These are phyloP conservation scores for Festucalex cinctus DNA, from an alignment of 2,113 vertebrate genomes.

Conservation along the genomic window DNA sequence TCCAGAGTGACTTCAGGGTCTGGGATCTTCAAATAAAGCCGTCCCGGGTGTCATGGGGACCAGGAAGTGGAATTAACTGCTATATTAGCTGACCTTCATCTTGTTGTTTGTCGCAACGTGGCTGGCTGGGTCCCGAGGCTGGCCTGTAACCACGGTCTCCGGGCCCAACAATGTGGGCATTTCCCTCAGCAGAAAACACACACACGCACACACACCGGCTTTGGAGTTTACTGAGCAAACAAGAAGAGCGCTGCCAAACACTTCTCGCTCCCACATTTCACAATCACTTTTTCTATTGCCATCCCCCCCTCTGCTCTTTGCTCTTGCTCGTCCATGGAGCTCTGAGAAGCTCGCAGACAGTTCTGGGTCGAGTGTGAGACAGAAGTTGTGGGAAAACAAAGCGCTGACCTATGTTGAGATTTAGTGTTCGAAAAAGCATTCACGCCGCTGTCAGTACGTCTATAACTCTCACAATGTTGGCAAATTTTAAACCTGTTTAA, in stretches of 20 bases:
- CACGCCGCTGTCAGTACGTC: background rate
- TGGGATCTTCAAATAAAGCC: slow-evolving; percentile 99
- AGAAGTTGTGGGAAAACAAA: slow-evolving; percentile 41
- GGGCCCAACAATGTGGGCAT: slow-evolving; percentile 89
- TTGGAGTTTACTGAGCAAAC: slow-evolving; percentile 95
- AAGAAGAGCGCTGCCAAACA: slow-evolving; percentile 77
- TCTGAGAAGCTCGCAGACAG: slow-evolving; percentile 44
- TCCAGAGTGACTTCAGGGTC: slow-evolving; percentile 83
- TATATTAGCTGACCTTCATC: slow-evolving; percentile 97
- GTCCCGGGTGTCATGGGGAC: slow-evolving; percentile 93
- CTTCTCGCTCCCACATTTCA: slow-evolving; percentile 71
- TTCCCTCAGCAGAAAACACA: slow-evolving; percentile 81
- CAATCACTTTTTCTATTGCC: slow-evolving; percentile 66
- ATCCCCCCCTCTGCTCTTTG: slow-evolving; percentile 45
- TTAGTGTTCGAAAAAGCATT: slow-evolving; percentile 25
- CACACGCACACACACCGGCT: slow-evolving; percentile 27
- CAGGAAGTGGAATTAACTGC: slow-evolving; percentile 89
- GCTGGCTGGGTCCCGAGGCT: slow-evolving; percentile 75
- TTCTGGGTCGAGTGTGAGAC: slow-evolving; percentile 53
- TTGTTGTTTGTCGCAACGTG: slow-evolving; percentile 89
- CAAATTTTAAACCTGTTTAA: slow-evolving; percentile 5
- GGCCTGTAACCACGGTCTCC: slow-evolving; percentile 95
- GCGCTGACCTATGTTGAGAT: slow-evolving; percentile 33
- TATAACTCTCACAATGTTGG: slow-evolving; percentile 16
- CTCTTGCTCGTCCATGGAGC: slow-evolving; percentile 41